These are phyloP conservation scores for Agrotis ipsilon DNA, from an alignment of 2,888 invertebrate species.

Conservation along the genomic window DNA sequence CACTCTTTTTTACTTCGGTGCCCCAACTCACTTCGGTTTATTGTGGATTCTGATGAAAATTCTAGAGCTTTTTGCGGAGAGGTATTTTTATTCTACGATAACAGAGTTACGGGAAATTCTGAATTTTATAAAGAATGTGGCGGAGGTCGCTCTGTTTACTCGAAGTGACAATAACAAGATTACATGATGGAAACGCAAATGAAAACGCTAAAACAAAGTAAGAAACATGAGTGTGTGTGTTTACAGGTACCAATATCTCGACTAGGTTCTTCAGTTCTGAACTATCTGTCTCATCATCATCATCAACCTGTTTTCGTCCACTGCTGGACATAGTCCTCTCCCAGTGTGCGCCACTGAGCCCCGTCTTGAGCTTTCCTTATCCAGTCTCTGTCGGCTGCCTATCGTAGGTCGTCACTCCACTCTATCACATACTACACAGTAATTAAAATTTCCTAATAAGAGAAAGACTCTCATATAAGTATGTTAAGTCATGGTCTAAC, in stretches of 20 bases:
- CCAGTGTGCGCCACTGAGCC: no score
- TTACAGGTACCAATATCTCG: neutral
- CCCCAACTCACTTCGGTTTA: constrained; percentile 41
- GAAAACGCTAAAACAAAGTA: neutral
- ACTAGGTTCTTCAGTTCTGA: neutral
- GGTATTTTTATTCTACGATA: constrained; percentile 45
- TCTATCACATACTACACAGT: no score
- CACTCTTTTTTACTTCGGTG: constrained; percentile 48
- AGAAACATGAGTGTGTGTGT: neutral
- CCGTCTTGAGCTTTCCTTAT: no score
- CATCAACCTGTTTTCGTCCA: no score
- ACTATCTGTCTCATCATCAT: no score
- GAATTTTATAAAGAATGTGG: constrained; percentile 18
- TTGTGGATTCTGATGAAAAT: constrained; percentile 60
- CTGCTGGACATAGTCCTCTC: no score
- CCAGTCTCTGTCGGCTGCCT: no score
- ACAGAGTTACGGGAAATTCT: constrained; percentile 21
- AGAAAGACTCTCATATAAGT: no score
- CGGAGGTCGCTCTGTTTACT: constrained; percentile 1
- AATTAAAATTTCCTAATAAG: no score
- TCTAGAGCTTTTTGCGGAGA: constrained; percentile 30
- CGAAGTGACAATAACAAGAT: neutral
- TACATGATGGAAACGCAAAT: neutral
- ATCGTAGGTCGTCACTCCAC: no score
- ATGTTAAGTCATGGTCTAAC: no score